Evolutionary conservation across 1,140 invertebrate species (phyloP).

Genomic region (Trichonephila inaurata): DNA sequence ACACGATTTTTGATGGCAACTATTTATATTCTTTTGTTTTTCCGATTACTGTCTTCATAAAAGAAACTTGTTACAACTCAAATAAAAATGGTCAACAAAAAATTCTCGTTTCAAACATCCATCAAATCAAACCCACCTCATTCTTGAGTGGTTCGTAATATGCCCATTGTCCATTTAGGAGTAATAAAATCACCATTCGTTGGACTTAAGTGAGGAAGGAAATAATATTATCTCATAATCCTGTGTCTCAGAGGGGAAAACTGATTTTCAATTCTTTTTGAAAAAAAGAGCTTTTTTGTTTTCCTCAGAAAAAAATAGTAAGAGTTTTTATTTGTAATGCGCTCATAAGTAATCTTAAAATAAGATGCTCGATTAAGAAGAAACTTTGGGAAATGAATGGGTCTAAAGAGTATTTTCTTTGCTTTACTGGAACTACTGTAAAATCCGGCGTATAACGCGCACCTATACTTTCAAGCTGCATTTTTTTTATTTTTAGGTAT

Average conservation of each 20-base stretch:
- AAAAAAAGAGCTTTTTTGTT: no score
- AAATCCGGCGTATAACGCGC: no score
- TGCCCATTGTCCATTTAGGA: not conserved
- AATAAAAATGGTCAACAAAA: not conserved
- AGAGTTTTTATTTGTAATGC: no score
- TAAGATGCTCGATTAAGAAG: no score
- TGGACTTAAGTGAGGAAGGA: not conserved
- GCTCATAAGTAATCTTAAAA: no score
- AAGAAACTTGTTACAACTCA: not conserved
- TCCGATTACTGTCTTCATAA: not conserved
- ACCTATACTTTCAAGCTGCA: no score
- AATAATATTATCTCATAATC: not conserved
- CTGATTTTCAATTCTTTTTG: not conserved
- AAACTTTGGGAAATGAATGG: no score
- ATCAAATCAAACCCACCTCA: not conserved
- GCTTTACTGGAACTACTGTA: no score
- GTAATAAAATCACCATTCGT: not conserved
- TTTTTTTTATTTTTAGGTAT: no score
- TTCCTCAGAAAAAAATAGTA: no score
- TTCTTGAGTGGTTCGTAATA: not conserved
- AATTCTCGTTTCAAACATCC: not conserved
- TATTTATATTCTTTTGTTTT: constrained; percentile 22
- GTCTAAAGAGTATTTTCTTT: no score
- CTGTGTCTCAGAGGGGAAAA: not conserved
- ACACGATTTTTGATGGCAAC: not conserved